phyloP scores from a whole-genome alignment of 2,888 invertebrate species.

The Caradrina kadenii region DNA sequence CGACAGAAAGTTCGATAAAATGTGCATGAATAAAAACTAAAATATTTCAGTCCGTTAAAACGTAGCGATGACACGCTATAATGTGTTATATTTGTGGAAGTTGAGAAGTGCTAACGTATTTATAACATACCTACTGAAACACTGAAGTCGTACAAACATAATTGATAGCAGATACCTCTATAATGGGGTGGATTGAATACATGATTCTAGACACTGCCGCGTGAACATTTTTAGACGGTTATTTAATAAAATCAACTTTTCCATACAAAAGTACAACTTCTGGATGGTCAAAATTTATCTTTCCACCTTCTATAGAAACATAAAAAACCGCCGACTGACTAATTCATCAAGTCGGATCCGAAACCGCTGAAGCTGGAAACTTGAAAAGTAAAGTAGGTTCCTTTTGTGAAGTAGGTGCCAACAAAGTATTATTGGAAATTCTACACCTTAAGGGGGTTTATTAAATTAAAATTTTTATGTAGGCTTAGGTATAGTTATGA shows the following conservation, averaged over 20 bases:
- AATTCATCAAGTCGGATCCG: neutral
- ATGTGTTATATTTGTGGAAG: constrained; percentile 14
- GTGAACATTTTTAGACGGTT: no score
- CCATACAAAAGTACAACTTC: no score
- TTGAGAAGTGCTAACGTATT: neutral
- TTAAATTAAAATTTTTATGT: neutral
- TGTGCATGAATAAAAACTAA: constrained; percentile 34
- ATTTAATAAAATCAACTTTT: no score
- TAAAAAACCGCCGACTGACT: neutral
- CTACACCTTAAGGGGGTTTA: neutral
- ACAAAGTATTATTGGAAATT: no score
- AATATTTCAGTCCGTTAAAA: constrained; percentile 32
- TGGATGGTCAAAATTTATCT: no score
- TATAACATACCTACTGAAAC: neutral
- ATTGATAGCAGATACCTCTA: neutral
- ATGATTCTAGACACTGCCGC: no score
- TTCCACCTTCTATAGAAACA: neutral
- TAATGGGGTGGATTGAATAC: no score
- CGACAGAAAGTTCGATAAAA: constrained; percentile 13
- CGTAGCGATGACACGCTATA: constrained; percentile 27
- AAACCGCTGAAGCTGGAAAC: neutral
- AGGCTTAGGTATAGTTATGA: neutral
- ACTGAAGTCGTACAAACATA: neutral
- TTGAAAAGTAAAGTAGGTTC: neutral
- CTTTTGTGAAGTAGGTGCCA: neutral